Percentiles rank a stretch among this genome's conserved stretches.
phyloP scores from a whole-genome alignment of 2,113 vertebrate genomes.

The Ophiodon elongatus region DNA sequence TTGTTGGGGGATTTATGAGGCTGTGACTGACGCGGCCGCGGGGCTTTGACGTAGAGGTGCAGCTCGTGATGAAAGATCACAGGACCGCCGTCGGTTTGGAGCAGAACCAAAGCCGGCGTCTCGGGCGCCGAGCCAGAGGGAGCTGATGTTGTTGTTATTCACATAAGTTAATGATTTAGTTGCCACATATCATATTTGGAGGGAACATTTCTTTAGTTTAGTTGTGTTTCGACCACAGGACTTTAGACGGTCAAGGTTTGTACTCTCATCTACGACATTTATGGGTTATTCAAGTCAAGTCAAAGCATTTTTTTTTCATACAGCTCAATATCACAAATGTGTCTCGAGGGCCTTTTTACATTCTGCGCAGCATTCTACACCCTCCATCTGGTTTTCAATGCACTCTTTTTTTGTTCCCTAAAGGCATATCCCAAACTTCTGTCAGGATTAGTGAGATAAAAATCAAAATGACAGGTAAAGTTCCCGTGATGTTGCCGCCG shows the following conservation, averaged over 20 bases:
- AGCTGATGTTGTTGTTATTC: too few species aligned
- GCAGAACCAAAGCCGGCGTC: constrained; percentile 54
- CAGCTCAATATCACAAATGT: too few species aligned
- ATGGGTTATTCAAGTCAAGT: neutral
- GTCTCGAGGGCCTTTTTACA: neutral
- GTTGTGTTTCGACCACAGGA: neutral
- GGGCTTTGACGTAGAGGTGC: constrained; percentile 49
- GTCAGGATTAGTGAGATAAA: neutral
- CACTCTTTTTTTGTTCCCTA: neutral
- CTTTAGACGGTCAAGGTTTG: neutral
- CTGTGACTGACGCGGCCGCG: constrained; percentile 14
- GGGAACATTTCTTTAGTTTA: too few species aligned
- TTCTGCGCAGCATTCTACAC: neutral
- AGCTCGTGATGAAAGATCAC: constrained; percentile 62
- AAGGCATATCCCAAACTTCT: neutral
- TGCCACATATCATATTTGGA: neutral
- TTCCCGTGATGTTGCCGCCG: constrained; percentile 15
- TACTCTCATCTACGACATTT: neutral
- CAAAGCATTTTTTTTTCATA: neutral
- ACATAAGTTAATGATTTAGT: constrained; percentile 2
- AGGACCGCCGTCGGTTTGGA: constrained; percentile 31
- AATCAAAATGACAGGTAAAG: neutral
- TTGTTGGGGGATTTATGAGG: constrained; percentile 26
- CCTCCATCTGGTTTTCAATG: neutral
- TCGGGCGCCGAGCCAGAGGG: constrained; percentile 26